A percentile compares a stretch with the other conserved stretches of the same genome.
Evolutionary conservation across 1,140 invertebrate genomes (phyloP).

Genomic region (Polypedilum vanderplanki): DNA sequence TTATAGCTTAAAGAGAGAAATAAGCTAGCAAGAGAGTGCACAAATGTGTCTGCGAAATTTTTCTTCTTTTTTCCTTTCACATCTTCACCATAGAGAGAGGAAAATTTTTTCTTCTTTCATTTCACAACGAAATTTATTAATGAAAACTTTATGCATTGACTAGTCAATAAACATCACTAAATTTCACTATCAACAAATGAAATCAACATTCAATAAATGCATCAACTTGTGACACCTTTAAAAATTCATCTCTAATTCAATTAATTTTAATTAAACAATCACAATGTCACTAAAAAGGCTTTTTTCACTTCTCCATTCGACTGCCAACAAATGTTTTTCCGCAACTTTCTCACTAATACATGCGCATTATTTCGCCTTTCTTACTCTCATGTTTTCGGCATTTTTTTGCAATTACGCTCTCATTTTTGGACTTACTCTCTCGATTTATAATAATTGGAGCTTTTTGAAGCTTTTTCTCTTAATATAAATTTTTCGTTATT

Average conservation of each 20-base stretch:
- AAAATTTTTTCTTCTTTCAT: background rate
- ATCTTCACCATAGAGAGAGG: background rate
- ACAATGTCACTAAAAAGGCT: slow-evolving; percentile 24
- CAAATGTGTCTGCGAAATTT: slow-evolving; percentile 17
- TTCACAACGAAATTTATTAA: slow-evolving; percentile 24
- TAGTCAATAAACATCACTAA: background rate
- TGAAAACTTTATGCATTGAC: background rate
- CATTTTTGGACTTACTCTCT: too few species aligned
- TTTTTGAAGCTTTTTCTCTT: too few species aligned
- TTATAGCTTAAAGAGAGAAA: background rate
- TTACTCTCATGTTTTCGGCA: background rate
- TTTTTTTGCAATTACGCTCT: too few species aligned
- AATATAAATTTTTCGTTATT: too few species aligned
- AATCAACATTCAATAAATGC: slow-evolving; percentile 3
- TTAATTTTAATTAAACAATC: slow-evolving; percentile 26
- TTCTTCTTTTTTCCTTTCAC: slow-evolving; percentile 17
- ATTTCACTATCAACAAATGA: slow-evolving; percentile 20
- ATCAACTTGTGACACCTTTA: background rate
- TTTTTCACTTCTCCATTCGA: background rate
- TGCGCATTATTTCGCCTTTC: background rate
- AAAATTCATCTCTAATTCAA: slow-evolving; percentile 24
- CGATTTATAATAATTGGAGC: too few species aligned
- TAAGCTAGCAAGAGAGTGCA: background rate
- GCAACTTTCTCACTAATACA: background rate
- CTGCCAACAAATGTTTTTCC: slow-evolving; percentile 17